Evolutionary conservation across 2,113 vertebrate species (phyloP).

Genomic region (Syngnathus floridae): DNA sequence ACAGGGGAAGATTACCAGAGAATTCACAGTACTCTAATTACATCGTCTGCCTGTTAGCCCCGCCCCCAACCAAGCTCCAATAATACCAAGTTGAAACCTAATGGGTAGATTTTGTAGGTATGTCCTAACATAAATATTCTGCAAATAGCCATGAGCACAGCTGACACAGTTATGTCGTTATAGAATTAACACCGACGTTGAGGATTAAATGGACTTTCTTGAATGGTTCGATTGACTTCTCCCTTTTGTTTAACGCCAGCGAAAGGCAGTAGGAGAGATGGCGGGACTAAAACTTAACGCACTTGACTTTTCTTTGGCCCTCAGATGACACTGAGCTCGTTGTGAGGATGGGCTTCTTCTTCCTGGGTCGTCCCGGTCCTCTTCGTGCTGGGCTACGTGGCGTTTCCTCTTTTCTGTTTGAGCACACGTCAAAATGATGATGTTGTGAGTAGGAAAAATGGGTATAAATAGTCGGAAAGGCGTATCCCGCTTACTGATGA

Average conservation of each 20-base stretch:
- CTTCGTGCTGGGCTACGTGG: slow-evolving; percentile 86
- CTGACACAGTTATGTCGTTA: slow-evolving; percentile 16
- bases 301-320: slow-evolving; percentile 84
- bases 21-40: slow-evolving; percentile 60
- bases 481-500: slow-evolving; percentile 73
- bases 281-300: slow-evolving; percentile 53
- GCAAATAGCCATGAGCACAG: slow-evolving; percentile 14
- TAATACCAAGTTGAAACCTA: slow-evolving; percentile 16
- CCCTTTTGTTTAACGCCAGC: background rate
- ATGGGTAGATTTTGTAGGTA: slow-evolving; percentile 8
- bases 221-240: slow-evolving; percentile 17
- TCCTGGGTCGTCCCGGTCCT: slow-evolving; percentile 87
- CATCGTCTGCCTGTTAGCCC: slow-evolving; percentile 39
- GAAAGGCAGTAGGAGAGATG: background rate
- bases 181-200: slow-evolving; percentile 30
- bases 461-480: background rate
- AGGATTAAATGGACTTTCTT: slow-evolving; percentile 42
- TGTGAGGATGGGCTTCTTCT: slow-evolving; percentile 75
- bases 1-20: slow-evolving; percentile 53
- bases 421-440: slow-evolving; percentile 4
- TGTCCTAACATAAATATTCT: slow-evolving; percentile 13
- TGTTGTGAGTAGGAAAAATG: background rate
- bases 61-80: slow-evolving; percentile 13
- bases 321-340: slow-evolving; percentile 57
- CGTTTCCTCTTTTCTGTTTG: slow-evolving; percentile 84